phyloP scores from a whole-genome alignment of 2,888 invertebrate genomes.

The Eristalinus sepulchralis region DNA sequence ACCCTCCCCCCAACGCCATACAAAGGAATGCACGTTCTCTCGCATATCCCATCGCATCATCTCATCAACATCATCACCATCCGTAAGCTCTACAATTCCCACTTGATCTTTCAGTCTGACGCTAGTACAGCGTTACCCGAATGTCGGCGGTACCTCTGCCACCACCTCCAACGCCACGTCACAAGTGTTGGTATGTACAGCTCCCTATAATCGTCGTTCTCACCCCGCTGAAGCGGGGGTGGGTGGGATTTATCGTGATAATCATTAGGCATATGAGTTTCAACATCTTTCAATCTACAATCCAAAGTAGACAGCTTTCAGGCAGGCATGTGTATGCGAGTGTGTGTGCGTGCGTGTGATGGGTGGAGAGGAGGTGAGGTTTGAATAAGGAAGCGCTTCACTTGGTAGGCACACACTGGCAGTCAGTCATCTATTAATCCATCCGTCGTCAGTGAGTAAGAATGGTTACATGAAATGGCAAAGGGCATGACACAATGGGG shows the following conservation, averaged over 20 bases:
- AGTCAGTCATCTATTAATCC: conserved; percentile 67
- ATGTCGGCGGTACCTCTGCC: background rate
- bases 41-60: conserved; percentile 36
- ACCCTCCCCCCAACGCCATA: background rate
- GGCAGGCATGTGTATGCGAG: conserved; percentile 1
- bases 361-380: background rate
- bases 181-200: background rate
- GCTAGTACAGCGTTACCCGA: conserved; percentile 19
- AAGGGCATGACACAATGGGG: conserved; percentile 56
- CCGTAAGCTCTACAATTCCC: conserved; percentile 61
- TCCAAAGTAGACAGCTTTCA: conserved; percentile 45
- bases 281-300: conserved; percentile 66
- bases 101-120: conserved; percentile 61
- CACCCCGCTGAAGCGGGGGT: conserved; percentile 30
- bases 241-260: conserved; percentile 66
- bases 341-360: background rate
- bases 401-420: conserved; percentile 23
- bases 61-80: conserved; percentile 58
- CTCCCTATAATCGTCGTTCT: conserved; percentile 50
- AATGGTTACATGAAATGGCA: conserved; percentile 66
- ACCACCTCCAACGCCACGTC: background rate
- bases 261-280: conserved; percentile 69
- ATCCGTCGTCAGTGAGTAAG: conserved; percentile 43
- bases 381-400: conserved; percentile 6
- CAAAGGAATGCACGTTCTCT: background rate